Evolutionary conservation across 2,888 invertebrate species (phyloP).

Genomic region (Leptogaster cylindrica): DNA sequence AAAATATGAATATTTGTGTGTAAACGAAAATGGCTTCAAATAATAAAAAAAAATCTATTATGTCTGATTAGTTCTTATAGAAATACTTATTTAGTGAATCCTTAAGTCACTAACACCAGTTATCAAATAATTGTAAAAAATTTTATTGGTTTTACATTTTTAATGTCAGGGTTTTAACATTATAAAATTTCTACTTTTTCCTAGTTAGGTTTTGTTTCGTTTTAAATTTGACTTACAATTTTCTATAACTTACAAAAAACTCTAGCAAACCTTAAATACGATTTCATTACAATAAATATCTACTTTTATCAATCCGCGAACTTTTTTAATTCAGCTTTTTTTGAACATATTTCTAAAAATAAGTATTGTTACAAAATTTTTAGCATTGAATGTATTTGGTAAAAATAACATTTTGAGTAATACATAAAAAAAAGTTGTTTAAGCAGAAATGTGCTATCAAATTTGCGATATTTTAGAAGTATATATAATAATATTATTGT

Average conservation of each 20-base stretch:
- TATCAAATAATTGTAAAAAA: slow-evolving; percentile 3
- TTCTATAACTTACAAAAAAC: slow-evolving; percentile 36
- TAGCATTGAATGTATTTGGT: background rate
- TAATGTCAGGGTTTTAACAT: slow-evolving; percentile 4
- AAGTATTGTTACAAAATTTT: background rate
- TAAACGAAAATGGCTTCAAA: no score
- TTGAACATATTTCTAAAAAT: background rate
- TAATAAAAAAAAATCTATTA: no score
- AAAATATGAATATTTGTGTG: no score
- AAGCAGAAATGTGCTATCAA: no score
- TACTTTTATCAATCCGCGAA: background rate
- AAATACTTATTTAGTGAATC: no score
- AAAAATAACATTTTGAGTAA: background rate
- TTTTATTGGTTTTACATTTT: slow-evolving; percentile 18
- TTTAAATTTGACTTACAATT: slow-evolving; percentile 6
- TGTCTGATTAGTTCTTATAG: no score
- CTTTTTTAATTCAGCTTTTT: background rate
- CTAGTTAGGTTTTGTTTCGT: slow-evolving; percentile 5
- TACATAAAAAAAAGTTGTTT: no score
- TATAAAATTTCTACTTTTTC: slow-evolving; percentile 7
- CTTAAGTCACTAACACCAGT: background rate
- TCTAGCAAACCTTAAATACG: slow-evolving; percentile 21
- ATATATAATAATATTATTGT: no score
- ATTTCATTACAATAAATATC: slow-evolving; percentile 24
- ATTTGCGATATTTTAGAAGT: background rate